These are phyloP conservation scores for Lomographa bimaculata DNA, from an alignment of 2,888 invertebrate genomes.

Conservation along the genomic window DNA sequence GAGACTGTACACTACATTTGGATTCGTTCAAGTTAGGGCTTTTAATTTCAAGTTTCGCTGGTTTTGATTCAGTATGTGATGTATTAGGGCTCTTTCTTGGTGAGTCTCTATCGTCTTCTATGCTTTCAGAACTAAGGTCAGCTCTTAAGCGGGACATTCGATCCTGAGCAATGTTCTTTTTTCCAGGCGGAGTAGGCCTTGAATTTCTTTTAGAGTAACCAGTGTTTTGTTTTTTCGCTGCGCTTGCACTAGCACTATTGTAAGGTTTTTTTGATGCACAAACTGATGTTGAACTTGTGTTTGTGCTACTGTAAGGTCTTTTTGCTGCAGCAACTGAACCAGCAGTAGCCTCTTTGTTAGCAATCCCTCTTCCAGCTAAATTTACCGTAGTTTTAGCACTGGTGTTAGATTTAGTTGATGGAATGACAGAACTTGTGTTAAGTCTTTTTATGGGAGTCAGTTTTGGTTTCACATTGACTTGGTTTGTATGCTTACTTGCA, in stretches of 20 bases:
- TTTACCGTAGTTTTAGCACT: too few relatives aligned
- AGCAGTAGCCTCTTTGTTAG: too few relatives aligned
- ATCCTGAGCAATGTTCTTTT: conserved; percentile 53
- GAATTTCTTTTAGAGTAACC: too few relatives aligned
- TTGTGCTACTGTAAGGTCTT: too few relatives aligned
- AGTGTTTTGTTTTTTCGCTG: conserved; percentile 8
- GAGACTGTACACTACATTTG: conserved; percentile 50
- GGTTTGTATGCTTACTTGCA: conserved; percentile 37
- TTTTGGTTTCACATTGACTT: conserved; percentile 27
- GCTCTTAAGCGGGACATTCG: conserved; percentile 46
- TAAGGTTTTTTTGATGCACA: conserved; percentile 3
- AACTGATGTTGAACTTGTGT: conserved; percentile 10
- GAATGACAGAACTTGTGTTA: too few relatives aligned
- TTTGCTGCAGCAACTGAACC: too few relatives aligned
- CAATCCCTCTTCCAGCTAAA: too few relatives aligned
- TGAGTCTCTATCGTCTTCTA: conserved; percentile 44
- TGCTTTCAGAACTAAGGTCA: conserved; percentile 49
- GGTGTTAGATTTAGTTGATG: too few relatives aligned
- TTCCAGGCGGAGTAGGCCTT: conserved; percentile 45
- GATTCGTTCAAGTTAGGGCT: conserved; percentile 33
- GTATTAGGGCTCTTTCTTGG: conserved; percentile 39
- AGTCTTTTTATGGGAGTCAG: conserved; percentile 36
- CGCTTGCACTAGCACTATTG: conserved; percentile 1
- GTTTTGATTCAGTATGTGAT: conserved; percentile 44
- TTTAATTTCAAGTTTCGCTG: conserved; percentile 30